Conservation (phyloP, 1,140 invertebrate genomes). For the Pararge aegeria region DNA sequence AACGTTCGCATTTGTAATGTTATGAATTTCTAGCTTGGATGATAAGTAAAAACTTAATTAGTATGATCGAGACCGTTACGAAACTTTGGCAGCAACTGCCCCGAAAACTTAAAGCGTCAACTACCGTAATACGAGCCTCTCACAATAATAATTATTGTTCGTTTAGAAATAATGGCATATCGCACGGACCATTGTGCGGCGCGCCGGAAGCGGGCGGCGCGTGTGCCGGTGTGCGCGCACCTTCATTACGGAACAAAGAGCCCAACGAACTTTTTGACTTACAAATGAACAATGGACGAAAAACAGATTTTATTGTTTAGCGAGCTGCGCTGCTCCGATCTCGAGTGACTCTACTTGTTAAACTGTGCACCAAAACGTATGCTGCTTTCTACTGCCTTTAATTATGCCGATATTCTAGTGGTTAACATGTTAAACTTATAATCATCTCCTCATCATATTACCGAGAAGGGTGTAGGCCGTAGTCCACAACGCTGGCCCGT, state of each 20-base stretch:
- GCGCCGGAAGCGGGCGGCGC: constrained; percentile 54
- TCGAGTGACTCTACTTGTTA: background rate
- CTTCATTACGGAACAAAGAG: constrained; percentile 28
- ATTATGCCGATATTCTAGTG: too few relatives aligned
- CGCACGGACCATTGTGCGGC: constrained; percentile 65
- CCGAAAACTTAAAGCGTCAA: constrained; percentile 33
- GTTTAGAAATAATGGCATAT: constrained; percentile 60
- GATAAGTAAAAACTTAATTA: too few relatives aligned
- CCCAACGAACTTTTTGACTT: constrained; percentile 39
- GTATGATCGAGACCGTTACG: constrained; percentile 8
- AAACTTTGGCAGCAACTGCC: constrained; percentile 41
- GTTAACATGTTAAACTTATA: too few relatives aligned
- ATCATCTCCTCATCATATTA: too few relatives aligned
- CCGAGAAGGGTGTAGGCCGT: too few relatives aligned
- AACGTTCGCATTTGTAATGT: too few relatives aligned
- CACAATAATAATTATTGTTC: constrained; percentile 46
- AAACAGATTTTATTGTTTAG: constrained; percentile 23
- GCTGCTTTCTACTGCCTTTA: background rate
- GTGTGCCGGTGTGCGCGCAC: constrained; percentile 28
- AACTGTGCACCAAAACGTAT: background rate
- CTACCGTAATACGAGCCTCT: constrained; percentile 50
- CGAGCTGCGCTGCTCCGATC: background rate
- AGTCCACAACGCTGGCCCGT: too few relatives aligned
- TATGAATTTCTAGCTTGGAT: too few relatives aligned
- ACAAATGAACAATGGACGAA: constrained; percentile 43